A percentile compares a stretch with the other conserved stretches of the same genome.
Evolutionary conservation across 2,797 vertebrate genomes (phyloP).

Genomic region (Pangasius macronema): DNA sequence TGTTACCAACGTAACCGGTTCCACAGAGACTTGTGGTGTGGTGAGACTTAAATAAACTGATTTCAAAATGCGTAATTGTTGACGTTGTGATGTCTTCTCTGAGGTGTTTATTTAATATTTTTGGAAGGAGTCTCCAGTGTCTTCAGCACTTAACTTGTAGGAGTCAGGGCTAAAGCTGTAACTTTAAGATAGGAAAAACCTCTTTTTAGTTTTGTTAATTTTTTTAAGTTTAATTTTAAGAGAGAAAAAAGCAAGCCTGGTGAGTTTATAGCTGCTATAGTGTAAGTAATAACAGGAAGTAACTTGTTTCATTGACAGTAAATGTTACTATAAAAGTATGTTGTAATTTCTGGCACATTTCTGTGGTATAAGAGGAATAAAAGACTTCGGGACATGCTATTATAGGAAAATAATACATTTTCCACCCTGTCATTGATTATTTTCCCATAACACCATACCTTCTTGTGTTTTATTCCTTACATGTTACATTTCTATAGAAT

Average conservation of each 20-base stretch:
- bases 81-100: not conserved
- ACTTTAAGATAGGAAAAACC: not conserved
- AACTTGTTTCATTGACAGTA: not conserved
- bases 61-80: not conserved
- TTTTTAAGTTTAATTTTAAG: not conserved
- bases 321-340: not conserved
- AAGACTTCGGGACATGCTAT: not conserved
- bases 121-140: not conserved
- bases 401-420: not conserved
- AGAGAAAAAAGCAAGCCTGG: not conserved
- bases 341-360: not conserved
- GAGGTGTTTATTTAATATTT: not conserved
- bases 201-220: not conserved
- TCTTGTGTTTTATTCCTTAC: not conserved
- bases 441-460: not conserved
- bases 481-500: not conserved
- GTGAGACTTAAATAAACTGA: not conserved
- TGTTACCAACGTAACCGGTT: not conserved
- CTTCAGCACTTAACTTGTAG: not conserved
- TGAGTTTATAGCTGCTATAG: not conserved
- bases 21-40: not conserved
- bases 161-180: not conserved
- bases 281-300: not conserved
- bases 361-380: not conserved
- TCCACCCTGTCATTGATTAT: not conserved